Percentiles rank a stretch among this genome's conserved stretches.
Conservation (phyloP, 1,140 invertebrate species). For the Drosophila simulans region DNA sequence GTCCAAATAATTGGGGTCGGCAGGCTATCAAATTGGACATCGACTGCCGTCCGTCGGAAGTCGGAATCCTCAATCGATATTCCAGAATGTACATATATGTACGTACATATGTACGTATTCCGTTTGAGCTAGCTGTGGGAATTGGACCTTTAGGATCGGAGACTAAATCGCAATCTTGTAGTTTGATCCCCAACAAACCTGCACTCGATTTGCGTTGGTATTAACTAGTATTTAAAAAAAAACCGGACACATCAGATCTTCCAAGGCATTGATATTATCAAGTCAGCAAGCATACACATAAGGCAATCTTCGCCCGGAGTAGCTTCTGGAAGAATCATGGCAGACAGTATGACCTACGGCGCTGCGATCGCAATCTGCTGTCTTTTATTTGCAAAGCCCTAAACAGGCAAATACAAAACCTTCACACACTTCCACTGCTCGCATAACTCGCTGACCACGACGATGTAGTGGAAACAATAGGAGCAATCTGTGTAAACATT, state of each 20-base stretch:
- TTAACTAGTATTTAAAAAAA: not conserved
- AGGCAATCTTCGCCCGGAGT: not conserved
- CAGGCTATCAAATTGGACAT: constrained; percentile 18
- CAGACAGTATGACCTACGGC: constrained; percentile 35
- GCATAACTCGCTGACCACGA: constrained; percentile 22
- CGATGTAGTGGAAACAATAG: constrained; percentile 16
- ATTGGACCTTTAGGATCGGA: not conserved
- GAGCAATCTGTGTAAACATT: constrained; percentile 37
- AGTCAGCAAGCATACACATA: too few relatives aligned
- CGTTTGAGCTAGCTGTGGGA: constrained; percentile 5
- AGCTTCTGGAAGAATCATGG: constrained; percentile 14
- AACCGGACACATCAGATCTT: not conserved
- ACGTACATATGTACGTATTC: not conserved
- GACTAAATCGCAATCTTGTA: constrained; percentile 4
- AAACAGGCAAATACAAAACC: constrained; percentile 41
- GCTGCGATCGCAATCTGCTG: constrained; percentile 5
- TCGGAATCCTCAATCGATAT: not conserved
- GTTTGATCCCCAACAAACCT: not conserved
- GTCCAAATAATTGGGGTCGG: constrained; percentile 13
- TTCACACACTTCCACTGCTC: constrained; percentile 35
- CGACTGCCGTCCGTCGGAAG: not conserved
- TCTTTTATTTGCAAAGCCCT: constrained; percentile 24
- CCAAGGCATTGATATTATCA: not conserved
- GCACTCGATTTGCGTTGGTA: not conserved
- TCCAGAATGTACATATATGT: too few relatives aligned